Base-by-base conservation (phyloP, 37 sponge, comb jelly and placozoan species). In the Spongilla lacustris region DNA sequence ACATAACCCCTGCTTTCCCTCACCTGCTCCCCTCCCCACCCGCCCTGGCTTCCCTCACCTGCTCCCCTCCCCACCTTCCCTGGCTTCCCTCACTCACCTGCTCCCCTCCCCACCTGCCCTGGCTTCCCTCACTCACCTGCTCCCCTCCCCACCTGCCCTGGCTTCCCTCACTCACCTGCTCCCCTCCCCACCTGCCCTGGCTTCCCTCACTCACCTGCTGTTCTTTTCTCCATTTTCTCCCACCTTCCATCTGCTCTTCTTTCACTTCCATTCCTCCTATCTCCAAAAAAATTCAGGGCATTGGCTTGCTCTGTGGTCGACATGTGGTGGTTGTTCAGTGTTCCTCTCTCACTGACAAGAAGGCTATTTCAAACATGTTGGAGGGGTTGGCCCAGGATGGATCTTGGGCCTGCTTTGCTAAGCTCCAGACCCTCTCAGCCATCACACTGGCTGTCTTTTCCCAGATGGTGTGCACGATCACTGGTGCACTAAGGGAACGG, bases 381-480 rank as follows among this genome's bases (percentile, higher is more conserved):
- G 84, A 87, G 26, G 94, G 94, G n/a, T 37, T 83, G 4, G 87
- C 85, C 4, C 91, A 92, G 86, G 92, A 84, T 75, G 94, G 94
- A 2, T 78, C 76, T 38, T 96, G 96, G 96, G 91, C 33, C 23
- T 93, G 94, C 41, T 88, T 96, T 74, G 68, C 81, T 71, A 85
- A 90, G 74, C 83, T 89, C 4, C 72, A 84, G 41, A 67, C 66
- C 28, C 84, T 96, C 9, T 21, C 82, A 12, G 0, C 27, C 10
- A 66, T 82, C 22, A 68, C 83, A 35, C 48, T 96, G 38, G 83
- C 91, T 36, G 76, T 91, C 32, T 71, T 96, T 23, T 87, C 86
- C 24, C 90, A 91, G 10, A 85, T 89, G 80, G 76, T 93, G 58
- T 84, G 91, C 26, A 37, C 70, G 24, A 83, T 96, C 50, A 75